Base-by-base conservation (phyloP, 2,888 invertebrate species). In the Ectemnius lituratus region DNA sequence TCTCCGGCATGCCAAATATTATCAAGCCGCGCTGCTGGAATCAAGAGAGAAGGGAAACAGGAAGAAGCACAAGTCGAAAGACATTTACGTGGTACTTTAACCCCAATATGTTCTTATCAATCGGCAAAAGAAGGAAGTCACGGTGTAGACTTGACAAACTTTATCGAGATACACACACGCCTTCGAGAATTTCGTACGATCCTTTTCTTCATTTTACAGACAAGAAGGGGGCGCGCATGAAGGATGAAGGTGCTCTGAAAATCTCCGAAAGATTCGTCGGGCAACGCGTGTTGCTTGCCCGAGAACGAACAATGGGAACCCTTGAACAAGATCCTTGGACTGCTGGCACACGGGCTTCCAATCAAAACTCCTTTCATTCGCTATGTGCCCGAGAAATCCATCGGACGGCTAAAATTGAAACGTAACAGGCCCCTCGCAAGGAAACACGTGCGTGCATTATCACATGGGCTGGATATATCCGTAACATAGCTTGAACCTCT, bases 371-470 rank as follows among this genome's bases (percentile, higher is more conserved):
- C 59, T 80, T 79, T 80, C 79, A 79, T 79, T 16, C 60, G 70
- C 73, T 70, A 76, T 71, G 63, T 11, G 11, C 67, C 69, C 74
- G 74, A 66, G 76, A 80, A 83, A 84, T 87, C 85, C 84, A 86
- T 86, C 86, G 82, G 73, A 64, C 67, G 75, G 76, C 76, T 80
- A 82, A 83, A 86, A 87, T 87, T 85, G 86, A 86, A 86, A 84
- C 83, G 87, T 84, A 86, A 87, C 82, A 81, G 80, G 4, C 5
- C 37, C 0, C 37, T 37, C 37, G 37, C 78, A 85, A 81, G 80
- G 79, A 67, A 70, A 67, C 73, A 62, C 71, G 66, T 75, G 74
- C 72, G 62, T 73, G 78, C 73, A 73, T 52, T 6, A n/a, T 37
- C 68, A 37, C 46, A 45, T 46, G 23, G 3, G 23, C 23, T 3